Conservation (phyloP, 2,888 invertebrate genomes). For the Melipona beecheii region DNA sequence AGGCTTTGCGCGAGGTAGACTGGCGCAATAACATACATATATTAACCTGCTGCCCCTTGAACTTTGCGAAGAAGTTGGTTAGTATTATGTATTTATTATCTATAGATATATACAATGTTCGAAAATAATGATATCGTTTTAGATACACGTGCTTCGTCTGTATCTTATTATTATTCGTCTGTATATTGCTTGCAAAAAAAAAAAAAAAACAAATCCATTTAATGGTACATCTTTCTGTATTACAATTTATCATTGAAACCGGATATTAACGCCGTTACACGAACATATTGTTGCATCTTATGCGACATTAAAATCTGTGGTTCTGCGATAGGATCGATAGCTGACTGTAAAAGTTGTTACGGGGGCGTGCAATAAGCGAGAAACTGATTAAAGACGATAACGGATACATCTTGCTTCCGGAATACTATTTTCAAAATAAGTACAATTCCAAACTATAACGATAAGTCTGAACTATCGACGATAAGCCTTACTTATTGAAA, state of each 20-base stretch:
- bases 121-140: constrained; percentile 47
- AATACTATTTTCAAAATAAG: background rate
- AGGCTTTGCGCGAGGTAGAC: constrained; percentile 51
- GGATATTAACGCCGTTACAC: no score
- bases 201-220: background rate
- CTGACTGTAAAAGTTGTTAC: constrained; percentile 31
- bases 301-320: constrained; percentile 30
- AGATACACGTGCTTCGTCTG: background rate
- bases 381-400: constrained; percentile 29
- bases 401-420: background rate
- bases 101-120: constrained; percentile 28
- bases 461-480: background rate
- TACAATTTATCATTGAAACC: background rate
- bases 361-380: constrained; percentile 10
- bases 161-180: no score
- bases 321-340: constrained; percentile 39
- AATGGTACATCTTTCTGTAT: background rate
- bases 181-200: background rate
- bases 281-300: background rate
- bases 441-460: background rate
- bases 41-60: constrained; percentile 72
- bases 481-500: background rate
- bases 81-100: constrained; percentile 59
- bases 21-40: constrained; percentile 63
- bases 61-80: constrained; percentile 66